phyloP scores from a whole-genome alignment of 2,113 vertebrate species.

The Vimba vimba region DNA sequence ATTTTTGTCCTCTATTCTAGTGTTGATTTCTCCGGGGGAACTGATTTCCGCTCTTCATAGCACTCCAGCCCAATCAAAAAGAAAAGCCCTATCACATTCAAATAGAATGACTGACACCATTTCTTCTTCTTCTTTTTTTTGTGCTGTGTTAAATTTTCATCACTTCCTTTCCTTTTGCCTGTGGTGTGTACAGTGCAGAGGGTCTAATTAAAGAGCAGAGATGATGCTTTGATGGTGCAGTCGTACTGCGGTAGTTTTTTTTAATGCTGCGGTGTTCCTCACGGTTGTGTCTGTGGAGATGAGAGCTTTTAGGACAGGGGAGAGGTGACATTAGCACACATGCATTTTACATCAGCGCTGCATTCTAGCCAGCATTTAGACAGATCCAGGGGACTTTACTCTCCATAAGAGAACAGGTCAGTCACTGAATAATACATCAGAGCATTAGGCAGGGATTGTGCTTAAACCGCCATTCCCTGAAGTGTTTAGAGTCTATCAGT shows the following conservation, averaged over 20 bases:
- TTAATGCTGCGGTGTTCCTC: neutral
- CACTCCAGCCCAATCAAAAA: constrained; percentile 22
- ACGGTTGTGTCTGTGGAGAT: neutral
- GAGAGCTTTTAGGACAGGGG: neutral
- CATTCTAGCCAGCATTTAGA: constrained; percentile 35
- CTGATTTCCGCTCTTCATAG: constrained; percentile 11
- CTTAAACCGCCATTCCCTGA: constrained; percentile 12
- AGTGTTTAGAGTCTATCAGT: constrained; percentile 27
- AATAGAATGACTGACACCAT: constrained; percentile 37
- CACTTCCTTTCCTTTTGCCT: neutral
- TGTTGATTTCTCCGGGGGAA: constrained; percentile 28
- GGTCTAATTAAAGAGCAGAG: constrained; percentile 31
- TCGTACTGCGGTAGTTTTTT: neutral
- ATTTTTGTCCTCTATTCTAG: constrained; percentile 14
- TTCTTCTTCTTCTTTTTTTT: neutral
- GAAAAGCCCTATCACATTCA: constrained; percentile 4
- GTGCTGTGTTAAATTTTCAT: neutral
- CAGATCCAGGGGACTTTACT: constrained; percentile 22
- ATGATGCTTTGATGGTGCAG: constrained; percentile 11
- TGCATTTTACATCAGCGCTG: constrained; percentile 40
- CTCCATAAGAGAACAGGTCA: constrained; percentile 17
- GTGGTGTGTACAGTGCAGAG: constrained; percentile 7
- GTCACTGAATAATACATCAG: constrained; percentile 36
- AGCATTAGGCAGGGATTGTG: constrained; percentile 13
- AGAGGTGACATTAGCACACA: constrained; percentile 33